A percentile compares a stretch with the other conserved stretches of the same genome.
phyloP scores from a whole-genome alignment of 2,888 invertebrate genomes.

The Diachrysia chrysitis region DNA sequence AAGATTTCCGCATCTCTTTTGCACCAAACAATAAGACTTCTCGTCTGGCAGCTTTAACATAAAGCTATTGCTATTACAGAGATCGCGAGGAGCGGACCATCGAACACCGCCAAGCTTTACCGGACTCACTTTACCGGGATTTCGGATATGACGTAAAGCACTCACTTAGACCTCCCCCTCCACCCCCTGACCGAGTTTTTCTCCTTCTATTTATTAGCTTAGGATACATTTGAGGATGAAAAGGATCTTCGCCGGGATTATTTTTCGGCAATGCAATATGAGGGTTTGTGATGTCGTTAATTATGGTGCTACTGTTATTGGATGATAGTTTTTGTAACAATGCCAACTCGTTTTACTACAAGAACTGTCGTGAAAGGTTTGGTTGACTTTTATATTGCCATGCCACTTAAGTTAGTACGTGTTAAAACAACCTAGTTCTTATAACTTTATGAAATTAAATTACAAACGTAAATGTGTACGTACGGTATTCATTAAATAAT shows the following conservation, averaged over 20 bases:
- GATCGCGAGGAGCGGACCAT: conserved; percentile 85
- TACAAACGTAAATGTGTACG: background rate
- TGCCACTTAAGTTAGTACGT: background rate
- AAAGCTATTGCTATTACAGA: conserved; percentile 89
- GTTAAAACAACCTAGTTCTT: background rate
- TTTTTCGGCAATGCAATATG: conserved; percentile 77
- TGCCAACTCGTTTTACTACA: background rate
- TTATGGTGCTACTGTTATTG: conserved; percentile 63
- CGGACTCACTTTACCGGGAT: conserved; percentile 88
- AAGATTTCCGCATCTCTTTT: conserved; percentile 52
- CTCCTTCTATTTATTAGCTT: conserved; percentile 85
- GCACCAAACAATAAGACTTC: conserved; percentile 81
- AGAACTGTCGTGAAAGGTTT: background rate
- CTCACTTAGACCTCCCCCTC: conserved; percentile 80
- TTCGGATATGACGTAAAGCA: conserved; percentile 89
- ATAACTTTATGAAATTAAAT: background rate
- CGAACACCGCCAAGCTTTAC: conserved; percentile 85
- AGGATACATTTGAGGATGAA: conserved; percentile 82
- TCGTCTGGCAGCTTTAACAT: conserved; percentile 86
- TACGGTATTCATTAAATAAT: background rate
- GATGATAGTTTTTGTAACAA: conserved; percentile 29
- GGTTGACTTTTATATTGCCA: background rate
- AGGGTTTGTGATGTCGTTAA: conserved; percentile 70
- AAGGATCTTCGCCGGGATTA: conserved; percentile 75
- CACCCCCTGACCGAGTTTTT: conserved; percentile 84